Conservation (phyloP, 2,113 vertebrate species). For the Rousettus leschenaultii region DNA sequence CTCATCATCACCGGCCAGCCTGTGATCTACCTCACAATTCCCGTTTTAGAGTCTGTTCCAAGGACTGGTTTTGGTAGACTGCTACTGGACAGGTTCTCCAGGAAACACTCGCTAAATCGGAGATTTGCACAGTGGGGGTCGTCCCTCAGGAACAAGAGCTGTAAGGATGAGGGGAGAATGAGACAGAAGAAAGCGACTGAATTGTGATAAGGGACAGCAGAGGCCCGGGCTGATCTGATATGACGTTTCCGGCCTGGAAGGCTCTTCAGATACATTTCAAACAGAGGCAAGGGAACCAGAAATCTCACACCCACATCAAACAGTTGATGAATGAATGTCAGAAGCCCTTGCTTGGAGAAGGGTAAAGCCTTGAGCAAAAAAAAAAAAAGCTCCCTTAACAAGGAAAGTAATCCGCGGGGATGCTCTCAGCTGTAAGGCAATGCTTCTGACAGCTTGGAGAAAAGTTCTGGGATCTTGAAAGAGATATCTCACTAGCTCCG, state of each 20-base stretch:
- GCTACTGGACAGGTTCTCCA: not conserved
- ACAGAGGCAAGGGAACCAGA: not conserved
- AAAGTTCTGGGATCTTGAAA: not conserved
- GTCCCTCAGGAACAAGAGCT: not conserved
- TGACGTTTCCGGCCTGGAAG: not conserved
- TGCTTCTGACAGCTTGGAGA: not conserved
- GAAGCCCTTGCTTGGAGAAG: not conserved
- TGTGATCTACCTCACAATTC: not conserved
- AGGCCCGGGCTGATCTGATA: not conserved
- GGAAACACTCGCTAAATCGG: not conserved
- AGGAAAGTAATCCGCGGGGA: not conserved
- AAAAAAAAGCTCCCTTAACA: not conserved
- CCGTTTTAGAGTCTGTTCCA: not conserved
- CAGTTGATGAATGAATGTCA: rapidly evolving
- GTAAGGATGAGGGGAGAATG: not conserved
- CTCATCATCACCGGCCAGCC: not conserved
- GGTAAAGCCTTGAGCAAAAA: not conserved
- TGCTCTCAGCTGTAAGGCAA: not conserved
- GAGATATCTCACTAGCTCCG: not conserved
- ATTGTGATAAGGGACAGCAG: not conserved
- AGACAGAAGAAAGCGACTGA: not conserved
- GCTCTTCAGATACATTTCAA: not conserved
- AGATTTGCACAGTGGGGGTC: not conserved
- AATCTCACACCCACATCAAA: not conserved
- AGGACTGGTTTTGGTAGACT: not conserved